Base-by-base conservation (phyloP, 1,140 invertebrate genomes). In the Chrysopa pallens region DNA sequence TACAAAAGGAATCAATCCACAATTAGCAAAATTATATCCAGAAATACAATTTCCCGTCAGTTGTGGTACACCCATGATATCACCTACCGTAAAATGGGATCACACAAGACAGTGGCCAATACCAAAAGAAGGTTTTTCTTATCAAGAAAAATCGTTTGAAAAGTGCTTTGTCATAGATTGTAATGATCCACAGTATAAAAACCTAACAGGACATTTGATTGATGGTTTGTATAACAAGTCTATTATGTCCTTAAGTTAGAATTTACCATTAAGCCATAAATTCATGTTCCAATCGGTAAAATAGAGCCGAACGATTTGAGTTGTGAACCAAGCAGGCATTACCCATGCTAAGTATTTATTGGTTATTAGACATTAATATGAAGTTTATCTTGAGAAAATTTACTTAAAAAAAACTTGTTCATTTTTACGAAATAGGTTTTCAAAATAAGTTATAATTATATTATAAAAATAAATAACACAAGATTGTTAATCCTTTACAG, bases 121-220 rank as follows among this genome's bases (percentile, higher is more conserved):
- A 9, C 53, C 54, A 2, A 40, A 23, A 15, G 41, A 36, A 8
- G 28, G 14, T 14, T 9, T 23, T 1, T 12, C 8, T 29, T 38
- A 11, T 14, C 13, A 23, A 0, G 13, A 9, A 29, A 41, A 29
- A 44, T n/a, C 42, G 2, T 42, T 44, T 9, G 66, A 69, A 42
- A 50, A 63, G 42, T 31, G 42, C 0, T 48, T 69, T 4, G 46
- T 53, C 6, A 45, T 74, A 35, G 69, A 74, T 23, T 59, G 84
- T 0, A 61, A 59, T 6, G 74, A 83, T 49, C 74, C 77, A 38
- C 74, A 80, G 44, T 79, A 76, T 54, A 70, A 80, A 38, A 95
- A 75, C 55, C 74, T 88, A 59, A 60, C 64, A 17, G 90, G 87
- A 3, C 91, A 97, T 59, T 69, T 80, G 4, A 84, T 96, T 50